Conservation (phyloP, 2,797 vertebrate species). For the Tapirus indicus region DNA sequence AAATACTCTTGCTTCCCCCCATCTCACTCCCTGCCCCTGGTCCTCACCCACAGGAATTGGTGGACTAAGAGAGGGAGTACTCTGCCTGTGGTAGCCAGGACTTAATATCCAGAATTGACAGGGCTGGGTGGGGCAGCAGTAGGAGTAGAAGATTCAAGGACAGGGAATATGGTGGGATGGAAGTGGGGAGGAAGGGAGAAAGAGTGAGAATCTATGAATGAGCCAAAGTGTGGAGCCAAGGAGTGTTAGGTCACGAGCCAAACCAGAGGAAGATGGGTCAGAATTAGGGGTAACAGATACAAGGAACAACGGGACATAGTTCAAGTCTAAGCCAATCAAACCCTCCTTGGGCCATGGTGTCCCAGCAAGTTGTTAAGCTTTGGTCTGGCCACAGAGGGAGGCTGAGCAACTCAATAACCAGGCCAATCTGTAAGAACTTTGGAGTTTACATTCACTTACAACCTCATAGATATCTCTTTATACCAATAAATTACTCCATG, state of each 20-base stretch:
- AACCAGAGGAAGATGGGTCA: neutral
- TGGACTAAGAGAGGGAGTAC: neutral
- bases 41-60: neutral
- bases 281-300: neutral
- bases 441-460: conserved; percentile 14
- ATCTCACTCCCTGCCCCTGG: neutral
- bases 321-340: neutral
- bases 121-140: neutral
- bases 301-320: neutral
- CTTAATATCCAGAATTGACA: neutral
- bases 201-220: neutral
- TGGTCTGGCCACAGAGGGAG: neutral
- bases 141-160: neutral
- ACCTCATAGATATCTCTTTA: conserved; percentile 17
- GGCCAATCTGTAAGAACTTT: neutral
- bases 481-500: neutral
- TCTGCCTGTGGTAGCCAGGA: neutral
- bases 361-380: neutral
- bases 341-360: neutral
- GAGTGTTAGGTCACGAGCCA: neutral
- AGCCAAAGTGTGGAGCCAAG: neutral
- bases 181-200: neutral
- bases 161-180: neutral
- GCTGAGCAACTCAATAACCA: neutral
- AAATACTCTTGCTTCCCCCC: neutral